phyloP scores from a whole-genome alignment of 2,888 invertebrate species.

The Dynastes maya region DNA sequence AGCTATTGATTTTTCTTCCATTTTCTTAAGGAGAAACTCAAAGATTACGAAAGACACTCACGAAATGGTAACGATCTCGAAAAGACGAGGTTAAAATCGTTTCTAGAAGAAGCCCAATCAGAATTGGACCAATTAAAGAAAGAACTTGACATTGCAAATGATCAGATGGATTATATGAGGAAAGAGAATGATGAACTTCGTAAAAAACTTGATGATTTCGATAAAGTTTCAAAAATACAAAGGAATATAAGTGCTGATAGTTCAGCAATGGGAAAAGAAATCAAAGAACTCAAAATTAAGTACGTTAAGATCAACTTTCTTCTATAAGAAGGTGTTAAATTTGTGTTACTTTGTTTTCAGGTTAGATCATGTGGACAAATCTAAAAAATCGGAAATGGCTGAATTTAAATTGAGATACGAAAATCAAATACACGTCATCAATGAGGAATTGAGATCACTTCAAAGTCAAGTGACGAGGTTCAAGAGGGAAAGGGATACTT shows the following conservation, averaged over 20 bases:
- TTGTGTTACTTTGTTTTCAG: slow-evolving; percentile 56
- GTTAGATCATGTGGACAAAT: slow-evolving; percentile 78
- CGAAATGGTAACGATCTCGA: slow-evolving; percentile 74
- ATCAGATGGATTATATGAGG: slow-evolving; percentile 82
- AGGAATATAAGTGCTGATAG: slow-evolving; percentile 85
- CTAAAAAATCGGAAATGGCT: slow-evolving; percentile 84
- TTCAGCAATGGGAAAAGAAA: slow-evolving; percentile 82
- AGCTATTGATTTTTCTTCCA: background rate
- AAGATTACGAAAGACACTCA: slow-evolving; percentile 63
- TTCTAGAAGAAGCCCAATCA: slow-evolving; percentile 82
- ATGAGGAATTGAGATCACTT: slow-evolving; percentile 86
- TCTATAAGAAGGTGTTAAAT: too few species aligned
- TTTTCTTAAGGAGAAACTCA: slow-evolving; percentile 69
- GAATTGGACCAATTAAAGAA: slow-evolving; percentile 81
- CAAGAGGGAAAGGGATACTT: slow-evolving; percentile 90
- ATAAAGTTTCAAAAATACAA: slow-evolving; percentile 87
- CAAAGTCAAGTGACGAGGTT: slow-evolving; percentile 87
- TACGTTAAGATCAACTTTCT: slow-evolving; percentile 59
- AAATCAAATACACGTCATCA: slow-evolving; percentile 85
- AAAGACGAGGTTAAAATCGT: slow-evolving; percentile 78
- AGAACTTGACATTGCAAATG: slow-evolving; percentile 79
- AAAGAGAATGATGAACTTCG: slow-evolving; percentile 86
- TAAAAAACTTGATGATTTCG: slow-evolving; percentile 88
- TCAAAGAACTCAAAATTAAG: slow-evolving; percentile 79
- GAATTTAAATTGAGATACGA: slow-evolving; percentile 90